Evolutionary conservation across 2,113 vertebrate genomes (phyloP).

Genomic region (Upupa epops): DNA sequence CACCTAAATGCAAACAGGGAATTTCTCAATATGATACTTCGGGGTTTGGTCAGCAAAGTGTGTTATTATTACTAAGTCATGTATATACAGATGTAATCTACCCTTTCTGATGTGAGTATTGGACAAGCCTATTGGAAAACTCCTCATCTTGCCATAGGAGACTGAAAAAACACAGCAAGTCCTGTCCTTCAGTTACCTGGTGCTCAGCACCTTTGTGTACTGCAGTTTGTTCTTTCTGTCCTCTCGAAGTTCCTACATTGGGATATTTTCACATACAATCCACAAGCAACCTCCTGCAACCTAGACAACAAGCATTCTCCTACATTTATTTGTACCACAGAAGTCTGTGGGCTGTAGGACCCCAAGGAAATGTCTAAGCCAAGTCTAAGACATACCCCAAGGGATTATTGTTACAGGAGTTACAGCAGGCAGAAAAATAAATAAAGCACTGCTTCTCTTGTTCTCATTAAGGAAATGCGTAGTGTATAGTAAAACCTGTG

Average conservation of each 20-base stretch:
- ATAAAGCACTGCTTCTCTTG: background rate
- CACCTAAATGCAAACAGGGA: background rate
- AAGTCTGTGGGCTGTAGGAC: background rate
- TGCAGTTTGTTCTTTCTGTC: background rate
- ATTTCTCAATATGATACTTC: background rate
- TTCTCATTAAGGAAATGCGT: background rate
- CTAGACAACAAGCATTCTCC: background rate
- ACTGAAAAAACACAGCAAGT: background rate
- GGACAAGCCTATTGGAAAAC: background rate
- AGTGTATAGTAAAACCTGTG: background rate
- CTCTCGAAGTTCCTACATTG: background rate
- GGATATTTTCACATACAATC: background rate
- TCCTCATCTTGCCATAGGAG: background rate
- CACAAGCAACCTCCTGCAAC: background rate
- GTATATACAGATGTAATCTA: background rate
- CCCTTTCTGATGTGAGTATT: background rate
- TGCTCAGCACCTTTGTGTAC: background rate
- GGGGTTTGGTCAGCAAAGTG: background rate
- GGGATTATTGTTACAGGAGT: slow-evolving; percentile 22
- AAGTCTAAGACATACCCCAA: slow-evolving; percentile 5
- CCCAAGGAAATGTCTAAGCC: background rate
- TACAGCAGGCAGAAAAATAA: slow-evolving; percentile 29
- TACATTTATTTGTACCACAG: background rate
- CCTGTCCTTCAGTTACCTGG: background rate
- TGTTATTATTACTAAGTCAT: background rate